These are phyloP conservation scores for Dilophus febrilis DNA, from an alignment of 2,888 invertebrate species.

Conservation along the genomic window DNA sequence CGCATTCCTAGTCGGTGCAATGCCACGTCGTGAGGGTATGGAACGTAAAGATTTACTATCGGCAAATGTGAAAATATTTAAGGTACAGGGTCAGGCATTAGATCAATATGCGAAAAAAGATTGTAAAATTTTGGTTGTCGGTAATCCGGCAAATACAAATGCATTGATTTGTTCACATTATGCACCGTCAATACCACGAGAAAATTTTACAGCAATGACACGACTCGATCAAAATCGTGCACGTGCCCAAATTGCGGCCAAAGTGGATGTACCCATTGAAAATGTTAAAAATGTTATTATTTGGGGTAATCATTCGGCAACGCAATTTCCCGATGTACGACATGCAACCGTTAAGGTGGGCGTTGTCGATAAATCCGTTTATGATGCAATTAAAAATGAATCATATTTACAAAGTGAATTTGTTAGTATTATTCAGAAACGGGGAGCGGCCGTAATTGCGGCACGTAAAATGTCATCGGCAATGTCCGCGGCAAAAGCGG, in stretches of 20 bases:
- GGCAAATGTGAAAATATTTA: slow-evolving; percentile 97
- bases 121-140: slow-evolving; percentile 91
- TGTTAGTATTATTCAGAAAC: slow-evolving; percentile 84
- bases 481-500: slow-evolving; percentile 95
- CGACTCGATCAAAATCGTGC: slow-evolving; percentile 97
- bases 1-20: slow-evolving; percentile 92
- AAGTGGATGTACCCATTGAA: slow-evolving; percentile 47
- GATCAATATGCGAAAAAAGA: slow-evolving; percentile 80
- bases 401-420: slow-evolving; percentile 67
- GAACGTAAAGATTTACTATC: slow-evolving; percentile 93
- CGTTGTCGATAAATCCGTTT: slow-evolving; percentile 39
- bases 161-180: slow-evolving; percentile 89
- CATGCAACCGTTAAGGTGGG: slow-evolving; percentile 46
- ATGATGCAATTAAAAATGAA: slow-evolving; percentile 62
- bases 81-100: slow-evolving; percentile 87
- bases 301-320: slow-evolving; percentile 99
- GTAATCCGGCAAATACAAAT: slow-evolving; percentile 99
- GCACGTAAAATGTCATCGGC: slow-evolving; percentile 97
- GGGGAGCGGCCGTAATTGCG: slow-evolving; percentile 93
- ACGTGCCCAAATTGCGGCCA: slow-evolving; percentile 68
- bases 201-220: slow-evolving; percentile 97
- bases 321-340: slow-evolving; percentile 89
- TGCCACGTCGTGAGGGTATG: slow-evolving; percentile 97
- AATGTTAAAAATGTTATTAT: slow-evolving; percentile 83
- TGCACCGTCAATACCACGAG: slow-evolving; percentile 86